These are phyloP conservation scores for Lutraria rhynchaena DNA, from an alignment of 1,140 invertebrate species.

Conservation along the genomic window DNA sequence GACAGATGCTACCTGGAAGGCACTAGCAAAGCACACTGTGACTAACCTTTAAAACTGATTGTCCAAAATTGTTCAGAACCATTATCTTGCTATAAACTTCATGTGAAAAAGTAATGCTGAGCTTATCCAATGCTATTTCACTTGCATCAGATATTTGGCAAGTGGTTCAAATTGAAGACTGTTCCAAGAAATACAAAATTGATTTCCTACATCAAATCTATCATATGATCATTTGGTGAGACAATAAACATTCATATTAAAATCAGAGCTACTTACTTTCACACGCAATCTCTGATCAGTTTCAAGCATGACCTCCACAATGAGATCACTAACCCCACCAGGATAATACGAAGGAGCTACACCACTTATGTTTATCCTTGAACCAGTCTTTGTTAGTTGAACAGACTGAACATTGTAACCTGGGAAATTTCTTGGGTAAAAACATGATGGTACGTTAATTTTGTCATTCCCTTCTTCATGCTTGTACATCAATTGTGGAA, in stretches of 20 bases:
- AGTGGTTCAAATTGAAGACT: neutral
- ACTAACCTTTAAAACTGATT: too few species aligned
- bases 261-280: conserved; percentile 20
- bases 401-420: conserved; percentile 19
- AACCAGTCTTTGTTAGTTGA: conserved; percentile 34
- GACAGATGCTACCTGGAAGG: too few species aligned
- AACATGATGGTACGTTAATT: conserved; percentile 52
- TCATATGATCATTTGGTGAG: too few species aligned
- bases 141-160: neutral
- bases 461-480: conserved; percentile 4
- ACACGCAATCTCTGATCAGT: conserved; percentile 39
- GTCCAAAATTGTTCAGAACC: too few species aligned
- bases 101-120: neutral
- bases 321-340: conserved; percentile 2
- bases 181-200: neutral
- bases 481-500: neutral
- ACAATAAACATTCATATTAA: too few species aligned
- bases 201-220: neutral
- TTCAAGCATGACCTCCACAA: conserved; percentile 49
- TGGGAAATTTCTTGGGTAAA: conserved; percentile 47
- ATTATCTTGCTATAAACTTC: neutral
- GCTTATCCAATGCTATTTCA: neutral
- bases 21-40: too few species aligned
- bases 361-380: neutral
- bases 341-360: conserved; percentile 40